Evolutionary conservation across 2,797 vertebrate genomes (phyloP), one percentile per base, ranked within the genome.

Genomic region (Phaenicophaeus curvirostris): DNA sequence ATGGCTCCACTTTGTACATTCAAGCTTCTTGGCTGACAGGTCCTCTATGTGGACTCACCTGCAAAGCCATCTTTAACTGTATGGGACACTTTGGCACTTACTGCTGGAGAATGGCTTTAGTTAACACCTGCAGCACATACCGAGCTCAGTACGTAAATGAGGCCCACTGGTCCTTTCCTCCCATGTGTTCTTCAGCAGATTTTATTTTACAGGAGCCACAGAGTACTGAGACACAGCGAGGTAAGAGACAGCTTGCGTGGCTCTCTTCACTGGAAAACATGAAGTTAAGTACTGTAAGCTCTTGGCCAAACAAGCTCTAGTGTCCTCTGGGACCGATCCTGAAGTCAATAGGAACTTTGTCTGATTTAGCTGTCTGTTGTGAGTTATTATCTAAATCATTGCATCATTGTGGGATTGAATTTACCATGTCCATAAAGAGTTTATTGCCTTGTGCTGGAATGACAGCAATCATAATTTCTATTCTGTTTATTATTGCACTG

Each of bases 281-380:
- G 77, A 78, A 59, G 69, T 82, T 91, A 85, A 95, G 72, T 75
- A 30, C 66, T 37, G 41, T 80, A 58, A 92, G 16, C 51, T 35
- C 67, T 80, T 85, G 89, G 85, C 57, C 85, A 89, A 79, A 93
- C 33, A 65, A 71, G 18, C 13, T 58, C 11, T 5, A 30, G 27
- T 8, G n/a, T 79, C 85, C 85, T 78, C 33, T 0, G 23, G 88
- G 93, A 67, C 31, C 1, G 7, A 88, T 90, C 65, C 80, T 94
- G 88, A 85, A 91, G 51, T 86, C 55, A 76, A 27, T n/a, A 46
- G 51, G 66, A 95, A 44, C 41, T 74, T 61, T 35, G 21, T 58
- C 74, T 87, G 85, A 80, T 89, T 91, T 74, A 94, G 41, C 57
- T 87, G 65, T 7, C 74, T 85, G 59, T 50, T 94, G 39, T 69